Evolutionary conservation across 2,888 invertebrate genomes (phyloP).

Genomic region (Salpingus planirostris): DNA sequence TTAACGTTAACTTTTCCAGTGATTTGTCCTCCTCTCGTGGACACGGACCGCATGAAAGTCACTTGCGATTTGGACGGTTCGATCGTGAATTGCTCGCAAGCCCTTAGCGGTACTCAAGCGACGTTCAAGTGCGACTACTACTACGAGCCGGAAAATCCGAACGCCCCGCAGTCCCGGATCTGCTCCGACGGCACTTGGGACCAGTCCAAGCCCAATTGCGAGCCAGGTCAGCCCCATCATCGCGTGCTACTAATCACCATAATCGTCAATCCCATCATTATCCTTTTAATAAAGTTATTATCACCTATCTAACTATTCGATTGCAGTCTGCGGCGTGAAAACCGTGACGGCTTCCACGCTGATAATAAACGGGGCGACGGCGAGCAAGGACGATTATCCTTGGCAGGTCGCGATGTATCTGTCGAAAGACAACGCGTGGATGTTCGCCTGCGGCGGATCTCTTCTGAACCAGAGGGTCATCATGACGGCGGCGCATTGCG

Average conservation of each 20-base stretch:
- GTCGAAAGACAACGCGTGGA: conserved; percentile 1
- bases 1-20: conserved; percentile 20
- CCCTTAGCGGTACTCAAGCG: conserved; percentile 23
- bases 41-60: conserved; percentile 14
- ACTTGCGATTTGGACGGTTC: conserved; percentile 11
- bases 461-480: conserved; percentile 26
- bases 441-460: conserved; percentile 29
- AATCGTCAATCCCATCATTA: too few species aligned
- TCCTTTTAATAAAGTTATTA: conserved; percentile 16
- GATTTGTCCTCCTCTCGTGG: conserved; percentile 17
- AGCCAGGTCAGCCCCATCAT: conserved; percentile 30
- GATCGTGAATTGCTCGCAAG: conserved; percentile 9
- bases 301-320: conserved; percentile 4
- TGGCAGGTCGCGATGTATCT: conserved; percentile 33
- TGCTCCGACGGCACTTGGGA: conserved; percentile 26
- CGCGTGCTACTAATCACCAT: too few species aligned
- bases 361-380: conserved; percentile 25
- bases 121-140: conserved; percentile 23
- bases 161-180: conserved; percentile 4
- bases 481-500: conserved; percentile 35
- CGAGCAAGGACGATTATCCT: conserved; percentile 30
- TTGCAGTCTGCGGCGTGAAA: conserved; percentile 34
- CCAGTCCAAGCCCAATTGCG: conserved; percentile 21
- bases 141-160: conserved; percentile 20
- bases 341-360: conserved; percentile 23